Evolutionary conservation across 2,113 vertebrate genomes (phyloP), one percentile per base, ranked within the genome.

Genomic region (Stercorarius parasiticus): DNA sequence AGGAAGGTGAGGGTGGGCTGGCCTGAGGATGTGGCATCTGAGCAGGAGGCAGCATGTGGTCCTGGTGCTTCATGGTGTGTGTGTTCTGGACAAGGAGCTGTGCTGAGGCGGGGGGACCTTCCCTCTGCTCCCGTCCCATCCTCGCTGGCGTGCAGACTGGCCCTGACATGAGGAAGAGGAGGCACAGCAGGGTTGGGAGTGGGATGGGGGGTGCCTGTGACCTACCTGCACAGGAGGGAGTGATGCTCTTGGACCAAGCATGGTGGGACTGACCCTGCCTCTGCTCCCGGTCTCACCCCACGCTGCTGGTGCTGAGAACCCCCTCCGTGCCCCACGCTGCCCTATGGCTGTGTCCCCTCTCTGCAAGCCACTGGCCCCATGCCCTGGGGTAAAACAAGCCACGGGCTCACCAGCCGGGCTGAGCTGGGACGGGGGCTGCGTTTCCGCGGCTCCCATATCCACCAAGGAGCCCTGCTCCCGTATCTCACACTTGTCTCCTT

Each of bases 401-500:
- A 21, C 1, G 2, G 45, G 15, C 58, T 93, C n/a, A 4, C 23
- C 4, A 32, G 65, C 47, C 17, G 5, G 62, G 83, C 50, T 42
- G 59, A 20, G 47, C 78, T 21, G 85, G 61, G 21, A 2, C 4
- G 2, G 62, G 59, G 14, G 13, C 58, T 76, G 79, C 0, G 0
- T 29, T 43, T 36, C 82, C 6, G 55, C 1, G 3, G 70, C 70
- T 47, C 73, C 73, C 0, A 0, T 21, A 74, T 49, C 62, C 76
- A 38, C 88, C 56, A 0, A 76, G 69, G 73, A 91, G 90, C 47
- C 83, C 62, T 43, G 45, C 21, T 87, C 92, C 90, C 15, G 50
- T 52, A 45, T 89, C 97, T 92, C 93, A 85, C 91, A 67, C 96
- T 93, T 90, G 95, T 97, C 95, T 96, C 93, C 96, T 97, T 97